phyloP scores from a whole-genome alignment of 1,140 invertebrate species.

The Hycleus phaleratus region DNA sequence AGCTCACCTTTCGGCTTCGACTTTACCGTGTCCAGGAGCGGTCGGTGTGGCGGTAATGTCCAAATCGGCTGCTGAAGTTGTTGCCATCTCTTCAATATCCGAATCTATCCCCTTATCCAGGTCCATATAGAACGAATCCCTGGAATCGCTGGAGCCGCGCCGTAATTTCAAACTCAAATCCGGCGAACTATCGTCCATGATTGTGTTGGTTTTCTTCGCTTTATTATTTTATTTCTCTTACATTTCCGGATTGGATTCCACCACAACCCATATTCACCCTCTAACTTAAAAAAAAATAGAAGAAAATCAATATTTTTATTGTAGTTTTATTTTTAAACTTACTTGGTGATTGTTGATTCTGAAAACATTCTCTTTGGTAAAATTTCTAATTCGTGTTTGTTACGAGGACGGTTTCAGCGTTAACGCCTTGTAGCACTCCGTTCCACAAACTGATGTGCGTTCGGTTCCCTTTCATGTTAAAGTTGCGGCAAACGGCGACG shows the following conservation, averaged over 20 bases:
- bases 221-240: background rate
- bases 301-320: too few species aligned
- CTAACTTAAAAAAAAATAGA: too few species aligned
- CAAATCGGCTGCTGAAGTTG: constrained; percentile 43
- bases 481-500: constrained; percentile 10
- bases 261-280: too few species aligned
- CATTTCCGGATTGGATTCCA: background rate
- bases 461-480: constrained; percentile 16
- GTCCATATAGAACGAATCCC: constrained; percentile 83
- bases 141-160: constrained; percentile 73
- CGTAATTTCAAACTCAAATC: constrained; percentile 74
- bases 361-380: background rate
- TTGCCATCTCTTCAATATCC: constrained; percentile 76
- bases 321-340: background rate
- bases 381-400: background rate
- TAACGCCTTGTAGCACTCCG: background rate
- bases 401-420: background rate
- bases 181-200: constrained; percentile 57
- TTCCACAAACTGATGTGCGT: constrained; percentile 12
- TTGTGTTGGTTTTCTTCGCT: too few species aligned
- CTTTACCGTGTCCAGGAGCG: constrained; percentile 35
- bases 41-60: constrained; percentile 47
- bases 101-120: constrained; percentile 81
- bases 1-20: constrained; percentile 24
- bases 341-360: background rate